Evolutionary conservation across 2,113 vertebrate genomes (phyloP).

Genomic region (Chionodraco myersi): DNA sequence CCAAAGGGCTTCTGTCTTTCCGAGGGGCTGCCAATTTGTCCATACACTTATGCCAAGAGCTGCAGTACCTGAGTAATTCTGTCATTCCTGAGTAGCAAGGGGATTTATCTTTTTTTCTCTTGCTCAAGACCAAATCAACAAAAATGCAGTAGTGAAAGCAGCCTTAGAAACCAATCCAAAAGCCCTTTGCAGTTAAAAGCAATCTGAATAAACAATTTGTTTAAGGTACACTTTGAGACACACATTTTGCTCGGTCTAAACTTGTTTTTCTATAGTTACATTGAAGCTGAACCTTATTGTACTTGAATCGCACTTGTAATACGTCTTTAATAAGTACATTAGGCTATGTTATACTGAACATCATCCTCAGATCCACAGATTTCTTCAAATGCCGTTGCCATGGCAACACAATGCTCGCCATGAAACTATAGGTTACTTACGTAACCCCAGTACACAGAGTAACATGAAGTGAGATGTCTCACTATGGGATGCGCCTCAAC

Average conservation of each 20-base stretch:
- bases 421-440: too few relatives aligned
- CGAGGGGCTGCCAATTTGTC: neutral
- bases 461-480: too few relatives aligned
- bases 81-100: neutral
- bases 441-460: too few relatives aligned
- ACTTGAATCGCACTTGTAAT: conserved; percentile 54
- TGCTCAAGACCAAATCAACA: too few relatives aligned
- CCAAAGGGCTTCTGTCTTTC: conserved; percentile 25
- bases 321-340: conserved; percentile 41
- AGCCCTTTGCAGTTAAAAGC: neutral
- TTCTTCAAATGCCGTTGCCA: too few relatives aligned
- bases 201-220: conserved; percentile 12
- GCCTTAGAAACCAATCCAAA: neutral
- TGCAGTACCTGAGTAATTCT: conserved; percentile 2
- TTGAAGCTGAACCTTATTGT: conserved; percentile 29
- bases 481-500: too few relatives aligned
- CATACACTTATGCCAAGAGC: too few relatives aligned
- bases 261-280: conserved; percentile 20
- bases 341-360: conserved; percentile 20
- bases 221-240: neutral
- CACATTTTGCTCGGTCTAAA: conserved; percentile 30
- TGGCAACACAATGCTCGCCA: too few relatives aligned
- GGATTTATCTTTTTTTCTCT: neutral
- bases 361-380: conserved; percentile 1
- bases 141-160: too few relatives aligned